Evolutionary conservation across 1,140 invertebrate species (phyloP).

Genomic region (Tribolium madens): DNA sequence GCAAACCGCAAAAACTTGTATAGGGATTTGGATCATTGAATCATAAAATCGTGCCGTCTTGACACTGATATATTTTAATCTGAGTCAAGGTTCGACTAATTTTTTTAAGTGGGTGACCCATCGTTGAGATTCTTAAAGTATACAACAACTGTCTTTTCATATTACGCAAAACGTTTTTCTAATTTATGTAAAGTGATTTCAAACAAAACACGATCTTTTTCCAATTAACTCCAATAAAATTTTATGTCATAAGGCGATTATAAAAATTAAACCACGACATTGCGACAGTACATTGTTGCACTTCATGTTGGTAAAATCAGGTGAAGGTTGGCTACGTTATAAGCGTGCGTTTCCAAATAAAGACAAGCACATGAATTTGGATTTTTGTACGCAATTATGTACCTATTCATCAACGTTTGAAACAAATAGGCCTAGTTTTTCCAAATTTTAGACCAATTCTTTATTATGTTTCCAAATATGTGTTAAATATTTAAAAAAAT

Average conservation of each 20-base stretch:
- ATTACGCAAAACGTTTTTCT: neutral
- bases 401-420: too few relatives aligned
- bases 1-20: slow-evolving; percentile 8
- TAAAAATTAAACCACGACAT: slow-evolving; percentile 41
- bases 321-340: slow-evolving; percentile 49
- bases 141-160: neutral
- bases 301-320: slow-evolving; percentile 49
- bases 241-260: slow-evolving; percentile 39
- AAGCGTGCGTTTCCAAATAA: slow-evolving; percentile 43
- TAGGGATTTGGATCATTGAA: neutral
- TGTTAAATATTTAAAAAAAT: neutral
- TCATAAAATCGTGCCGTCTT: neutral
- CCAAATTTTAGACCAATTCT: neutral
- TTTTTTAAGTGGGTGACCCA: neutral
- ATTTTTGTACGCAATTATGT: neutral
- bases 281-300: slow-evolving; percentile 34
- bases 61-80: neutral
- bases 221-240: neutral
- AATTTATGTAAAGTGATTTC: neutral
- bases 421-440: neutral
- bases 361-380: slow-evolving; percentile 3
- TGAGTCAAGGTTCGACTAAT: neutral
- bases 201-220: slow-evolving; percentile 12
- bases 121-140: neutral
- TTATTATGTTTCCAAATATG: neutral